These are phyloP conservation scores for Cosmopolites sordidus DNA, from an alignment of 2,888 invertebrate species.

Conservation along the genomic window DNA sequence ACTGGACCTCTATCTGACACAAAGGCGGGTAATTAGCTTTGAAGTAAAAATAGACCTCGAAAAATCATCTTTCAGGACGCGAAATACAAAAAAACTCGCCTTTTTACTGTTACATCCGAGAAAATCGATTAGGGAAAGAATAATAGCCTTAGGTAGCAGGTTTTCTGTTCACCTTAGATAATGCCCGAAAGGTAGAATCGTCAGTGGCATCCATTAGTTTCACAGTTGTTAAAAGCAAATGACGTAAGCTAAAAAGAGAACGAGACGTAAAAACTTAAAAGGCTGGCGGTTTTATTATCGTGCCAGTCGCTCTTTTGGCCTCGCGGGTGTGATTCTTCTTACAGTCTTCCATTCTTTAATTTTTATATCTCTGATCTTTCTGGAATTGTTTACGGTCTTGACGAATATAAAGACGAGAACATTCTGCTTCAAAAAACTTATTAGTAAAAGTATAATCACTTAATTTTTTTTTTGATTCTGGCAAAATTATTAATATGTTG, in stretches of 20 bases:
- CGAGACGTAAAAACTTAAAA: conserved; percentile 40
- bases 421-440: too few relatives aligned
- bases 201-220: conserved; percentile 47
- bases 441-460: too few relatives aligned
- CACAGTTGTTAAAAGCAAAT: conserved; percentile 47
- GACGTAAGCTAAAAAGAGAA: conserved; percentile 41
- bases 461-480: too few relatives aligned
- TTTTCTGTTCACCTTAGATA: conserved; percentile 41
- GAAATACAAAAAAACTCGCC: conserved; percentile 27
- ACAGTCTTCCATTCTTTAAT: conserved; percentile 31
- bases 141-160: conserved; percentile 43
- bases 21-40: conserved; percentile 11
- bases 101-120: conserved; percentile 34
- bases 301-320: conserved; percentile 33
- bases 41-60: conserved; percentile 11
- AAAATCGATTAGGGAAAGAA: conserved; percentile 42
- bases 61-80: conserved; percentile 7
- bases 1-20: background rate
- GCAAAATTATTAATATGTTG: too few relatives aligned
- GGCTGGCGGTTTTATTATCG: conserved; percentile 43
- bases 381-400: background rate
- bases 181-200: conserved; percentile 40
- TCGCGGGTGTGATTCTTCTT: conserved; percentile 7
- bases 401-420: background rate
- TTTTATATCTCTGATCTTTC: conserved; percentile 40